Base-by-base conservation (phyloP, 1,140 invertebrate species). In the Trypoxylus dichotomus region DNA sequence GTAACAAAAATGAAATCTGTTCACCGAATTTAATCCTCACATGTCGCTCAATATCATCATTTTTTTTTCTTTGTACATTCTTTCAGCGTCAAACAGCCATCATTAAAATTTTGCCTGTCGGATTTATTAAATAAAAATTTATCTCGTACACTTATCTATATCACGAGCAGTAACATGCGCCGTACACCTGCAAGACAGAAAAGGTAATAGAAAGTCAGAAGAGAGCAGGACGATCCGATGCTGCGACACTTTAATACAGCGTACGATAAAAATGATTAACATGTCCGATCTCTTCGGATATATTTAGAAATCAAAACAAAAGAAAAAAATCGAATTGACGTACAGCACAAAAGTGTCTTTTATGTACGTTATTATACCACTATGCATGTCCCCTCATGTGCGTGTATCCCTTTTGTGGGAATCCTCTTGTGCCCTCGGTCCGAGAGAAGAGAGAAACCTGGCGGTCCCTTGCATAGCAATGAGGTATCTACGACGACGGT, bases 391-490 rank as follows among this genome's bases (percentile, higher is more conserved):
- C 32, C 54, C n/a, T 13, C 15, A 54, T 54, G 19, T 68, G 21
- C 19, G 7, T 68, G 24, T 47, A 73, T 77, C 77, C 79, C 80
- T 77, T 80, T 80, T 80, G 80, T 80, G 63, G 74, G 63, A 29
- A 76, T 79, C 71, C 78, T 80, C 79, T 79, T 80, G 80, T 79
- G 75, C 77, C 60, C 54, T 58, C 68, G 15, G 68, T 71, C 76
- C 76, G 73, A 76, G 29, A 74, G 68, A 72, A 77, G 60, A 79
- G 60, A 75, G 60, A 75, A 73, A 75, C 60, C 47, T 58, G 47
- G 10, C 27, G 19, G 60, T 25, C 60, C 78, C 80, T 80, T 80
- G 80, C 80, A 80, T 80, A 80, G 74, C 78, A 80, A 80, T 80
- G 78, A 80, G 80, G 71, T 75, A 58, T 63, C 71, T 72, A 76